Evolutionary conservation across 2,797 vertebrate genomes (phyloP).

Genomic region (Malurus leucopterus): DNA sequence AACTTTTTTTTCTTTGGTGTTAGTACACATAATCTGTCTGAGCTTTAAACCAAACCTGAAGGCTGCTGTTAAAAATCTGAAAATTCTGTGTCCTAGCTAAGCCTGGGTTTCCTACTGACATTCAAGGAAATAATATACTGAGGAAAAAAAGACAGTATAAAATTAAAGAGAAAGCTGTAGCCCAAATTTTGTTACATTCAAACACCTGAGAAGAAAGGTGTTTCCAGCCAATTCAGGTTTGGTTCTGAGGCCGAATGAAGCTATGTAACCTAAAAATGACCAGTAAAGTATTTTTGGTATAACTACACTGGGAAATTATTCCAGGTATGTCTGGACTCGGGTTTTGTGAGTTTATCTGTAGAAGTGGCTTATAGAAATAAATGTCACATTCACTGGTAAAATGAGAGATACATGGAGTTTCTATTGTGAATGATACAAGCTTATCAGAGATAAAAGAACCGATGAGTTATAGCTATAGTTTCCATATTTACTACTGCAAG

Average conservation of each 20-base stretch:
- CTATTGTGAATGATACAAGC: constrained; percentile 25
- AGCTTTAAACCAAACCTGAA: neutral
- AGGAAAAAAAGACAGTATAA: neutral
- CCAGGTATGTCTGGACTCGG: neutral
- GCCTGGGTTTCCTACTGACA: neutral
- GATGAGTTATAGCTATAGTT: constrained; percentile 47
- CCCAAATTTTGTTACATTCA: neutral
- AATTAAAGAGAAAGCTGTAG: neutral
- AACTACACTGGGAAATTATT: neutral
- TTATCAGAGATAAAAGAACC: constrained; percentile 45
- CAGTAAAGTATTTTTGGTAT: neutral
- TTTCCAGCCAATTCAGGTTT: neutral
- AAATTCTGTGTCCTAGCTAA: neutral
- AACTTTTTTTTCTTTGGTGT: no score
- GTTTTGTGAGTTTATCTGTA: constrained; percentile 7
- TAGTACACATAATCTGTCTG: neutral
- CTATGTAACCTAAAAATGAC: neutral
- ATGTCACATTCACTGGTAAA: constrained; percentile 19
- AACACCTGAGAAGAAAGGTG: neutral
- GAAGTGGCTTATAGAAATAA: constrained; percentile 22
- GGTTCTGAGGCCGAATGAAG: neutral
- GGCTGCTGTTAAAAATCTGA: neutral
- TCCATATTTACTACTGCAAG: constrained; percentile 58
- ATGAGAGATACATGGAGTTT: constrained; percentile 12
- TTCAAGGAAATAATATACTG: neutral